These are phyloP conservation scores for Melieria omissa DNA, from an alignment of 2,888 invertebrate genomes.

Conservation along the genomic window DNA sequence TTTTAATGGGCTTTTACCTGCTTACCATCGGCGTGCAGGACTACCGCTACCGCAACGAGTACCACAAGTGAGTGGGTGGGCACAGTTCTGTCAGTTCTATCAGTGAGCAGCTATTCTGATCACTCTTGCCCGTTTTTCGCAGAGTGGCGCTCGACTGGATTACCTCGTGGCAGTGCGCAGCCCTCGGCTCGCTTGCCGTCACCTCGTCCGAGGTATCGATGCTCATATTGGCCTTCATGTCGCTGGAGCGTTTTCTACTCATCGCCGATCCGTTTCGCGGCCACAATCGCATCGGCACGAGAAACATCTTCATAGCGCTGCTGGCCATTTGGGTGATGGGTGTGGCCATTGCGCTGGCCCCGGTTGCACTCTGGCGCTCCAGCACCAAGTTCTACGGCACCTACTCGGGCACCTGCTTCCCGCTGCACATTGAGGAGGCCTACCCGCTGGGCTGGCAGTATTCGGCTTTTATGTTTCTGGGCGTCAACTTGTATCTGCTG, in stretches of 20 bases:
- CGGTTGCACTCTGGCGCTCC: constrained; percentile 72
- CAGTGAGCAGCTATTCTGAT: not conserved
- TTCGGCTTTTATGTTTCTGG: constrained; percentile 76
- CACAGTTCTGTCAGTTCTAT: not conserved
- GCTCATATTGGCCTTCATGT: constrained; percentile 76
- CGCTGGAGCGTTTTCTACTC: constrained; percentile 74
- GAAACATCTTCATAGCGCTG: constrained; percentile 69
- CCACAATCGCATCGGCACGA: constrained; percentile 69
- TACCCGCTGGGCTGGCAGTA: constrained; percentile 77
- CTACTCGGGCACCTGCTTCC: constrained; percentile 76
- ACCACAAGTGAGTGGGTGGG: constrained; percentile 64
- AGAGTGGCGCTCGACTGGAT: constrained; percentile 73
- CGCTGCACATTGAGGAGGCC: constrained; percentile 76
- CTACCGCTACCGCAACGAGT: constrained; percentile 70
- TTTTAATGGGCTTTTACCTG: constrained; percentile 77
- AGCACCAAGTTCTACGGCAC: constrained; percentile 74
- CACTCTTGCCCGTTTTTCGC: not conserved
- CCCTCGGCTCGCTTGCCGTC: constrained; percentile 74
- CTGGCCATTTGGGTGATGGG: constrained; percentile 73
- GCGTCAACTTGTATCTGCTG: constrained; percentile 72
- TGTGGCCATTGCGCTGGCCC: constrained; percentile 72
- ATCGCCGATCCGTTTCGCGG: constrained; percentile 73
- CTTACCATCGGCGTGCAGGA: constrained; percentile 73
- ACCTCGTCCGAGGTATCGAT: constrained; percentile 78
- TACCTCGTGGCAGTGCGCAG: constrained; percentile 74